Evolutionary conservation across 1,140 invertebrate genomes (phyloP), one percentile per base, ranked within the genome.

Genomic region (Lutraria rhynchaena): DNA sequence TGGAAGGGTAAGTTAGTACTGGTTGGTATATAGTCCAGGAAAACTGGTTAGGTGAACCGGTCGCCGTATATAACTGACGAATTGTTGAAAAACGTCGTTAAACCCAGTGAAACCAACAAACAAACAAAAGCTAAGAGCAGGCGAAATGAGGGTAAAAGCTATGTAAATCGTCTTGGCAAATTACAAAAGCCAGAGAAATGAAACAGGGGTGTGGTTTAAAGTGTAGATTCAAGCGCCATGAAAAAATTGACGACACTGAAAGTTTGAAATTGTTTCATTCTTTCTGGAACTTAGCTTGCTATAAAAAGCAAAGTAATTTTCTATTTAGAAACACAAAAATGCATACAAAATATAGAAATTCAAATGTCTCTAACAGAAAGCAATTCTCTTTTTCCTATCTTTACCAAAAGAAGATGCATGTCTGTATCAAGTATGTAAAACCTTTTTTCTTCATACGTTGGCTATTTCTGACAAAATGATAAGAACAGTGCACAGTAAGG

Each of bases 401-500:
- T 19, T 29, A 53, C 44, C 13, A 49, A 3, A 29, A 5, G 11
- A 17, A 31, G 9, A 3, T 31, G 49, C 13, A 31, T n/a, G 24
- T 27, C 46, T 15, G 13, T 15, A 17, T 29, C 46, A 31, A 27
- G 58, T 76, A 49, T 76, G 73, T 63, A 58, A 74, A 60, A 37
- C n/a, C 1, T 74, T 74, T 37, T 73, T 60, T 29, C 44, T 74
- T 5, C 31, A 57, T 44, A 60, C 55, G 13, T 58, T 74, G 11
- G 9, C 17, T 58, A 41, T 60, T 22, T 74, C 70, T 58, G 51
- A 58, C 4, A 49, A 58, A 44, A 74, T 58, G 55, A 37, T 74
- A 17, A 19, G 19, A 31, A 74, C 33, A 37, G 70, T 55, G 19
- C 7, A 22, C 13, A 58, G 13, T 3, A 73, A 73, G 35, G 9